Evolutionary conservation across 2,113 vertebrate species (phyloP).

Genomic region (Platycercus adscitus): DNA sequence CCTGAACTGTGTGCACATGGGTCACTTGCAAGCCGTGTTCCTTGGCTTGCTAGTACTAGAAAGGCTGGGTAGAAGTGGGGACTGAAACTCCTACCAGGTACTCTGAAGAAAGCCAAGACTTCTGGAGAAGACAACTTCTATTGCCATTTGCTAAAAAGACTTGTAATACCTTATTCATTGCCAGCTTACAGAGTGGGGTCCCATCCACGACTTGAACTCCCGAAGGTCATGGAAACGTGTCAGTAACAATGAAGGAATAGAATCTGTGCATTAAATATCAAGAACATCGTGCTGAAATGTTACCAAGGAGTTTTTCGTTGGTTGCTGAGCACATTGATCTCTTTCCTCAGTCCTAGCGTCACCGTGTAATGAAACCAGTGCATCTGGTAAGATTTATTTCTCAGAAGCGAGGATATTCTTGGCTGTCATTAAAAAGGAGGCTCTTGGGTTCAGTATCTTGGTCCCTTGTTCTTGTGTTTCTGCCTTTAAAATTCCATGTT

Average conservation of each 20-base stretch:
- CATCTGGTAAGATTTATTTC: neutral
- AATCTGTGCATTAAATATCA: neutral
- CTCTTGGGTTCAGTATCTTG: neutral
- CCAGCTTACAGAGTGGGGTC: neutral
- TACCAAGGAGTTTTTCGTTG: neutral
- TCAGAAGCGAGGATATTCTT: neutral
- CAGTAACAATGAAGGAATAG: neutral
- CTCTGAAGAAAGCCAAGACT: neutral
- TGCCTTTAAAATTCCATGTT: neutral
- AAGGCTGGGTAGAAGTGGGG: neutral
- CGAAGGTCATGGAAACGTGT: neutral
- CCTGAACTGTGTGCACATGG: rapidly evolving
- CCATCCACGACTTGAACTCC: neutral
- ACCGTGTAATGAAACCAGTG: neutral
- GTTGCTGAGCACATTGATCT: neutral
- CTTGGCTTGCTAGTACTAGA: neutral
- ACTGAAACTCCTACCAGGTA: neutral
- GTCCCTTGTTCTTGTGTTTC: neutral
- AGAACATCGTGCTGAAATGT: neutral
- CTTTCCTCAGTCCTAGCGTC: neutral
- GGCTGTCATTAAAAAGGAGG: neutral
- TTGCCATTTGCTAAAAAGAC: neutral
- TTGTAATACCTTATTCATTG: neutral
- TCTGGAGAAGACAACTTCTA: neutral
- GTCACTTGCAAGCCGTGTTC: neutral